These are phyloP conservation scores for Xanthia togata DNA, from an alignment of 2,888 invertebrate genomes.

Conservation along the genomic window DNA sequence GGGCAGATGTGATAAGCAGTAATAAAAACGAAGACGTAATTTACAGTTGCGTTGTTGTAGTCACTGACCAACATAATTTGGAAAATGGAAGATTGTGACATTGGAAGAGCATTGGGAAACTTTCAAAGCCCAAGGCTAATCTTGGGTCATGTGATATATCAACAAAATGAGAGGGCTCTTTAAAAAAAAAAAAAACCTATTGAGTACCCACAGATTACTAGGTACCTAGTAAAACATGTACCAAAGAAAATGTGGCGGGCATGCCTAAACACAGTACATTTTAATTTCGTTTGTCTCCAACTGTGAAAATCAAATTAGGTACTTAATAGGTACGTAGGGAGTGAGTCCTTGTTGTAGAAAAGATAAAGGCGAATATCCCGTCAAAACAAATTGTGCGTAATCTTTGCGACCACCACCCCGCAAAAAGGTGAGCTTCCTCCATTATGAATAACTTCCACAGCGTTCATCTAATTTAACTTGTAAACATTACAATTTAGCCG, in stretches of 20 bases:
- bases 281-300: slow-evolving; percentile 67
- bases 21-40: neutral
- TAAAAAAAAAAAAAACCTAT: neutral
- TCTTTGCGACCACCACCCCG: slow-evolving; percentile 74
- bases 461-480: slow-evolving; percentile 88
- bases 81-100: neutral
- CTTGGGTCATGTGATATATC: neutral
- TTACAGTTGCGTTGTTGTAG: neutral
- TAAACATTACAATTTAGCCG: slow-evolving; percentile 88
- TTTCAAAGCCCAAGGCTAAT: neutral
- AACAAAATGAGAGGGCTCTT: neutral
- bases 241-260: slow-evolving; percentile 47
- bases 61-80: neutral
- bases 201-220: neutral
- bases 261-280: slow-evolving; percentile 67
- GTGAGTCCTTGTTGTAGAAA: slow-evolving; percentile 35
- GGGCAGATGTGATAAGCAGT: too few species aligned
- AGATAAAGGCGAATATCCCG: slow-evolving; percentile 53
- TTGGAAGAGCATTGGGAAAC: neutral
- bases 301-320: slow-evolving; percentile 75
- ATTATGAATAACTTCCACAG: slow-evolving; percentile 85
- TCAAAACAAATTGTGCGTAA: slow-evolving; percentile 82
- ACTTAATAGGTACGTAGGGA: slow-evolving; percentile 66
- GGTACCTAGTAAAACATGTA: slow-evolving; percentile 16
- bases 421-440: slow-evolving; percentile 82